A percentile compares a stretch with the other conserved stretches of the same genome.
phyloP scores from a whole-genome alignment of 1,140 invertebrate genomes.

The Dendrolimus kikuchii region DNA sequence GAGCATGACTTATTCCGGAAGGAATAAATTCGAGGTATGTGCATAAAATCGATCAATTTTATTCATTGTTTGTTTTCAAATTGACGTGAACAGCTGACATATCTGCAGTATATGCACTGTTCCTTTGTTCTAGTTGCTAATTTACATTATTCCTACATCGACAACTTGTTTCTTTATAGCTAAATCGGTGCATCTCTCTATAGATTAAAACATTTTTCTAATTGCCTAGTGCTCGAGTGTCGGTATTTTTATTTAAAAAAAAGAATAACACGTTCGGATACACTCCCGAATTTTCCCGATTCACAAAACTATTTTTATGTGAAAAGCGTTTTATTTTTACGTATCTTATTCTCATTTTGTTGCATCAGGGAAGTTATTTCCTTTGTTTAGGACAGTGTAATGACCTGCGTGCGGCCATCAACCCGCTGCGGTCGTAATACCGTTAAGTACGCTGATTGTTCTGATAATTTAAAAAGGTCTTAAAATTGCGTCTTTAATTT shows the following conservation, averaged over 20 bases:
- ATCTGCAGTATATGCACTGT: slow-evolving; percentile 11
- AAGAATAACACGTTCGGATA: no score
- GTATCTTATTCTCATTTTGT: slow-evolving; percentile 15
- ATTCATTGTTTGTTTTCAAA: slow-evolving; percentile 61
- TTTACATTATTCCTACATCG: slow-evolving; percentile 1
- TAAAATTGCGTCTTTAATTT: slow-evolving; percentile 9
- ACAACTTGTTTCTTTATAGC: not conserved
- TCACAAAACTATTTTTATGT: slow-evolving; percentile 6
- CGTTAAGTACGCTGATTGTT: slow-evolving; percentile 26
- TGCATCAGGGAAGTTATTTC: slow-evolving; percentile 12
- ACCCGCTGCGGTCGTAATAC: slow-evolving; percentile 28
- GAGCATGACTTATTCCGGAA: slow-evolving; percentile 72
- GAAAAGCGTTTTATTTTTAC: not conserved
- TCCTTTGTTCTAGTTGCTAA: slow-evolving; percentile 30
- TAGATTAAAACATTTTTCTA: no score
- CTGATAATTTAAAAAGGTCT: slow-evolving; percentile 11
- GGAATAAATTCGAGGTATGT: slow-evolving; percentile 75
- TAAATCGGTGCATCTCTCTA: no score
- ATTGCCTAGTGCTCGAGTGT: no score
- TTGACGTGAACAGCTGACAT: slow-evolving; percentile 65
- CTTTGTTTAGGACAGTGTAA: slow-evolving; percentile 29
- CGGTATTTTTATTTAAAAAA: no score
- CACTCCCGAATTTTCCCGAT: not conserved
- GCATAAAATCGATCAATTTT: slow-evolving; percentile 31
- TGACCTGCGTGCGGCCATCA: slow-evolving; percentile 31